Conservation (phyloP, 2,888 invertebrate genomes). For the Pseudococcus longispinus region DNA sequence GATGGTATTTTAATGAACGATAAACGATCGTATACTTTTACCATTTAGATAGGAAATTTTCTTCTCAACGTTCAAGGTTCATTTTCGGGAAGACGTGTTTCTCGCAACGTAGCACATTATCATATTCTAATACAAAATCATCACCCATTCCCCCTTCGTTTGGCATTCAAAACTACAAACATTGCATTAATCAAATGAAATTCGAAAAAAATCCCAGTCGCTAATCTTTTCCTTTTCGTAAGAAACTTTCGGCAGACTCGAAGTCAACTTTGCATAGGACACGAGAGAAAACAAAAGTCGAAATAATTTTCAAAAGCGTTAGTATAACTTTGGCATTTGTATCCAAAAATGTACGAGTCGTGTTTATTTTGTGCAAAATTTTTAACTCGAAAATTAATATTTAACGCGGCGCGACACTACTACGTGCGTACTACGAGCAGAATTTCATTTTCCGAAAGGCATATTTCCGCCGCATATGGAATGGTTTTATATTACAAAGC, state of each 20-base stretch:
- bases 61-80: neutral
- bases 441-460: conserved; percentile 3
- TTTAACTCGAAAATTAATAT: neutral
- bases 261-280: neutral
- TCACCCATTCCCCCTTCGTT: neutral
- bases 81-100: neutral
- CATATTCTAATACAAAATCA: neutral
- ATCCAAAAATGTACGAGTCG: neutral
- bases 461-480: neutral
- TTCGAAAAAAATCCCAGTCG: neutral
- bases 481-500: neutral
- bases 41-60: neutral
- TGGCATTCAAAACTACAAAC: neutral
- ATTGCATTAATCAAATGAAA: neutral
- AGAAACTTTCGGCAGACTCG: neutral
- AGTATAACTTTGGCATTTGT: neutral
- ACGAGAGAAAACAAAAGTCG: neutral
- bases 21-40: neutral
- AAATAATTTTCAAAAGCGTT: neutral
- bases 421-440: neutral
- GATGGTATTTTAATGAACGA: conserved; percentile 21
- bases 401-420: neutral
- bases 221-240: neutral
- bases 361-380: neutral
- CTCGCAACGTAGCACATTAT: neutral